phyloP scores from a whole-genome alignment of 2,113 vertebrate species.

The Gymnobelideus leadbeateri region DNA sequence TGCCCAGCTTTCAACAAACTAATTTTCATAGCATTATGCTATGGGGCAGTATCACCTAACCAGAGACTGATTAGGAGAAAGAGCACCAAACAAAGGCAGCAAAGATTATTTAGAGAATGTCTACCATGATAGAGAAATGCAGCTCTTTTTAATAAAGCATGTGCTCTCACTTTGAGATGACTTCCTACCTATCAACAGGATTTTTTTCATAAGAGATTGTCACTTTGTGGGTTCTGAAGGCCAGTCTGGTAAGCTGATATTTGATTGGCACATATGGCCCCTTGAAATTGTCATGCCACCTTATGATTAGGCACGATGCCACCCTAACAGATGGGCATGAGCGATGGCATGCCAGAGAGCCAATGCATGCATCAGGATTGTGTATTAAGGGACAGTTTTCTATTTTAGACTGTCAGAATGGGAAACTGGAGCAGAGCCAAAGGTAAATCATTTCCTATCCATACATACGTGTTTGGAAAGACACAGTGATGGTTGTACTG shows the following conservation, averaged over 20 bases:
- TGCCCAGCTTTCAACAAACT: not conserved
- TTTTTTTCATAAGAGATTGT: constrained; percentile 16
- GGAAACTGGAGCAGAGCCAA: not conserved
- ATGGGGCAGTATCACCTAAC: not conserved
- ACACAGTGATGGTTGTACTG: not conserved
- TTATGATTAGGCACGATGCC: constrained; percentile 76
- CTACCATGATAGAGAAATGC: constrained; percentile 26
- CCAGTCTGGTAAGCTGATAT: constrained; percentile 54
- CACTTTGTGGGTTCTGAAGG: constrained; percentile 52
- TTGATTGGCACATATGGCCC: constrained; percentile 61
- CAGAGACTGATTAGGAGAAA: not conserved
- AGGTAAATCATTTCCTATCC: not conserved
- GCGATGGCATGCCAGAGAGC: constrained; percentile 74
- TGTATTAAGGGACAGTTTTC: constrained; percentile 54
- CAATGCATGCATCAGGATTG: constrained; percentile 50
- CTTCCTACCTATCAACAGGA: constrained; percentile 28
- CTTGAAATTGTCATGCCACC: constrained; percentile 74
- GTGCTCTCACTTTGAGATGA: constrained; percentile 42
- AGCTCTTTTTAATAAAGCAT: constrained; percentile 54
- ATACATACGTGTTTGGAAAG: not conserved
- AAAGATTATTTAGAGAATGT: not conserved
- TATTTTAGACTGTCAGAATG: constrained; percentile 31
- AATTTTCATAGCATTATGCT: not conserved
- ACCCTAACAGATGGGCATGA: constrained; percentile 79
- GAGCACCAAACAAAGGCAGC: rapidly evolving